A percentile compares a stretch with the other conserved stretches of the same genome.
Evolutionary conservation across 2,888 invertebrate genomes (phyloP).

Genomic region (Crocallis elinguaria): DNA sequence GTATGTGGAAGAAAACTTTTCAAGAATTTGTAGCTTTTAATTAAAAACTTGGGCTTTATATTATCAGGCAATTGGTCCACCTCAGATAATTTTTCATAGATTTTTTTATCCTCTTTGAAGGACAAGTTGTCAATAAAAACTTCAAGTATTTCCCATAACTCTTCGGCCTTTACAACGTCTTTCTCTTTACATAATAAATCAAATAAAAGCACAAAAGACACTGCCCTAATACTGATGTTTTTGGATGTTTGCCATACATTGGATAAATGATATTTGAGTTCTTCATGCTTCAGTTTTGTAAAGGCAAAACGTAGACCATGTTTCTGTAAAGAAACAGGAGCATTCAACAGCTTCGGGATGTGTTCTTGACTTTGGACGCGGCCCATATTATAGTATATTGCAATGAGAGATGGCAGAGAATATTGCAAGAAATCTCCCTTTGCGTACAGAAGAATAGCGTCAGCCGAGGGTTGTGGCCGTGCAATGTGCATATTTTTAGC

Average conservation of each 20-base stretch:
- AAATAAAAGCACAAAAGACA: slow-evolving; percentile 59
- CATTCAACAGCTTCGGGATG: slow-evolving; percentile 55
- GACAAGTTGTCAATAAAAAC: slow-evolving; percentile 61
- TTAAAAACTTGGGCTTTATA: slow-evolving; percentile 53
- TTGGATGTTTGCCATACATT: slow-evolving; percentile 59
- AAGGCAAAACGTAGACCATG: slow-evolving; percentile 65
- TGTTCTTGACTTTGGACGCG: slow-evolving; percentile 42
- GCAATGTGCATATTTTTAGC: slow-evolving; percentile 68
- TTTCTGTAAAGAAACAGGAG: slow-evolving; percentile 68
- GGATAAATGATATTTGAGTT: slow-evolving; percentile 51
- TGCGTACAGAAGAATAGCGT: slow-evolving; percentile 57
- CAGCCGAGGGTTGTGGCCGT: slow-evolving; percentile 62
- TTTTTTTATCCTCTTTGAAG: slow-evolving; percentile 58
- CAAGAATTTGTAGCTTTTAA: slow-evolving; percentile 59
- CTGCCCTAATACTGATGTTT: slow-evolving; percentile 62
- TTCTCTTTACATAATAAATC: slow-evolving; percentile 57
- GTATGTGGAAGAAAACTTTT: slow-evolving; percentile 42
- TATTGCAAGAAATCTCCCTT: slow-evolving; percentile 69
- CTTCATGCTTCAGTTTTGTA: slow-evolving; percentile 49
- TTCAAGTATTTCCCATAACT: slow-evolving; percentile 56
- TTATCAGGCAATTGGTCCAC: slow-evolving; percentile 48
- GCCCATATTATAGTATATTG: slow-evolving; percentile 63
- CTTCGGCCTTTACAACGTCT: slow-evolving; percentile 42
- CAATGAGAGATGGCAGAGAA: slow-evolving; percentile 61
- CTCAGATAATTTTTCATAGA: slow-evolving; percentile 52